Conservation (phyloP, 64 coral and sea anemone genomes). For the Montipora foliosa region DNA sequence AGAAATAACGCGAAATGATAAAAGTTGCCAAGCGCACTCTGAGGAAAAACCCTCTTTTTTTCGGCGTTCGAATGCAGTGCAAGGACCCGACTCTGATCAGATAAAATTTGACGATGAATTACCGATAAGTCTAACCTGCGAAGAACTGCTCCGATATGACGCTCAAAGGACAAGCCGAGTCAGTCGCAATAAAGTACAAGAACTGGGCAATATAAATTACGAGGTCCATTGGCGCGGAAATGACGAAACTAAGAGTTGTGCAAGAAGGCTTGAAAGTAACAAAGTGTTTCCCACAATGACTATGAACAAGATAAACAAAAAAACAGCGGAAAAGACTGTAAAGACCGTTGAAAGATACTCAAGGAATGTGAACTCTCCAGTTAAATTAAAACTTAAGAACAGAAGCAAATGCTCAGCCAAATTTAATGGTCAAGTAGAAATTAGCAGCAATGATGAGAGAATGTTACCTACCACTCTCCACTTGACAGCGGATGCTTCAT, state of each 20-base stretch:
- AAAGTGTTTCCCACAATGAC: neutral
- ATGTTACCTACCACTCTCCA: constrained; percentile 73
- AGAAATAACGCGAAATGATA: neutral
- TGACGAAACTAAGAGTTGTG: neutral
- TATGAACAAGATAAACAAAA: neutral
- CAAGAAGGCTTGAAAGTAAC: neutral
- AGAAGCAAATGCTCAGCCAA: neutral
- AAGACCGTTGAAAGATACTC: neutral
- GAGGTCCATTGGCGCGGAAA: neutral
- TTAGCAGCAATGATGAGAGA: constrained; percentile 30
- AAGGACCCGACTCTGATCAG: neutral
- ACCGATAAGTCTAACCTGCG: neutral
- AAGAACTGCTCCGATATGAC: neutral
- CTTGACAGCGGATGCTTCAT: constrained; percentile 17
- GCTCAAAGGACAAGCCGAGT: neutral
- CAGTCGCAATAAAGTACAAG: neutral
- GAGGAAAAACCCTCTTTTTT: neutral
- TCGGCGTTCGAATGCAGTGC: neutral
- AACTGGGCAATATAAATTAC: neutral
- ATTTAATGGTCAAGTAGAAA: neutral
- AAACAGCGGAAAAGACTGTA: neutral
- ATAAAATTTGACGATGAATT: neutral
- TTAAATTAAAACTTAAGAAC: constrained; percentile 13
- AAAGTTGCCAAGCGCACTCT: neutral
- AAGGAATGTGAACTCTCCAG: neutral